Base-by-base conservation (phyloP, 2,797 vertebrate genomes). In the Coregonus sp. region DNA sequence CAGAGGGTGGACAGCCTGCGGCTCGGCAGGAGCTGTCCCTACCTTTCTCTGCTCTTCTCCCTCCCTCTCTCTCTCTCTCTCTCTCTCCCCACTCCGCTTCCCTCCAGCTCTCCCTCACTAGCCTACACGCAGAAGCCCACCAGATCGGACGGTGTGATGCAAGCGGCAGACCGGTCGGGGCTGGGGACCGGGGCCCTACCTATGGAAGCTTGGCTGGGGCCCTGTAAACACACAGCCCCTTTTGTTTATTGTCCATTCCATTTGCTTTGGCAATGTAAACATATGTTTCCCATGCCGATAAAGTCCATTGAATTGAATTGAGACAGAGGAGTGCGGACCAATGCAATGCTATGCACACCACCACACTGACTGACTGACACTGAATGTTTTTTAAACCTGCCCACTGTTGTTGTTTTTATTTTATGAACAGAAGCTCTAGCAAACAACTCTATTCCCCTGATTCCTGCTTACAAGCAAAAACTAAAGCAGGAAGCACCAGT, bases 1-100 rank as follows among this genome's bases (percentile, higher is more conserved):
- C 97, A 97, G 89, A 95, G 89, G 92, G 95, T 92, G 96, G 94
- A 95, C 96, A 95, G 95, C 89, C 81, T 90, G 91, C 89, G 87
- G 90, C 90, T 89, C 93, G 87, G 89, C 92, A 86, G 86, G 80
- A 80, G 89, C 89, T 92, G 86, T 20, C 0, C 80, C 69, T 78
- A 82, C 81, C 89, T 73, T 69, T 11, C 20, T 25, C 70, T 85
- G 76, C 72, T 80, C 75, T 84, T 56, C 84, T 70, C 72, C 85
- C 81, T 82, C 54, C 14, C 20, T 29, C 25, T 7, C 66, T 33
- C 33, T 83, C 84, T 66, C 65, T 74, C 74, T 40, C 65, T 74
- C 74, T 40, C 81, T 75, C 77, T 78, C 75, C 29, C 75, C 70
- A 25, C 63, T 54, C 85, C 81, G 4, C 18, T 52, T 82, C 78